A percentile compares a stretch with the other conserved stretches of the same genome.
Evolutionary conservation across 1,140 invertebrate species (phyloP).

Genomic region (Vanessa atalanta): DNA sequence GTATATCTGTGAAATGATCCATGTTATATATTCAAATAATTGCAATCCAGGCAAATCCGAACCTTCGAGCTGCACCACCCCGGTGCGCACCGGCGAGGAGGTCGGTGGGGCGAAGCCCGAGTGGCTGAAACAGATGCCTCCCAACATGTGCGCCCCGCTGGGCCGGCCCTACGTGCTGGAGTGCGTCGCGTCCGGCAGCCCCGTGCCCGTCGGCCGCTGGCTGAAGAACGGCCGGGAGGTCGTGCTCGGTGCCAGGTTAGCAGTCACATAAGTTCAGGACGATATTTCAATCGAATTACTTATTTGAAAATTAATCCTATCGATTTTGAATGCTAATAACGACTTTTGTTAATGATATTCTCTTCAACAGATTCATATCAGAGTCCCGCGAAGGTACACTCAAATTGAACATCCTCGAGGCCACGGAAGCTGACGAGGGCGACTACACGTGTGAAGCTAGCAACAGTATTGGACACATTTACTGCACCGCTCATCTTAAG

Average conservation of each 20-base stretch:
- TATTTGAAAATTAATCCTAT: no score
- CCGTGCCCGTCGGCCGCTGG: conserved; percentile 94
- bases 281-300: no score
- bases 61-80: conserved; percentile 91
- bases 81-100: conserved; percentile 93
- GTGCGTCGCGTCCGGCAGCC: conserved; percentile 95
- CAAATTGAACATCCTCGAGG: conserved; percentile 93
- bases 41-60: conserved; percentile 87
- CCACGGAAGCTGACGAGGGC: conserved; percentile 95
- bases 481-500: conserved; percentile 91
- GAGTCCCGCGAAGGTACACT: conserved; percentile 91
- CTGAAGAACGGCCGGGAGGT: conserved; percentile 95
- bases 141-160: conserved; percentile 89
- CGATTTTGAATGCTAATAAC: no score
- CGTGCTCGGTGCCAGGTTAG: conserved; percentile 78
- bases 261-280: background rate
- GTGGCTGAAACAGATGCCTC: conserved; percentile 91
- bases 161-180: conserved; percentile 93
- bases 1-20: no score
- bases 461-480: conserved; percentile 94
- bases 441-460: conserved; percentile 98
- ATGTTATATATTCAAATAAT: conserved; percentile 1
- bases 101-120: conserved; percentile 95
- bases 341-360: background rate
- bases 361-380: conserved; percentile 82